These are phyloP conservation scores for Chunga burmeisteri DNA, from an alignment of 2,113 vertebrate genomes.

Conservation along the genomic window DNA sequence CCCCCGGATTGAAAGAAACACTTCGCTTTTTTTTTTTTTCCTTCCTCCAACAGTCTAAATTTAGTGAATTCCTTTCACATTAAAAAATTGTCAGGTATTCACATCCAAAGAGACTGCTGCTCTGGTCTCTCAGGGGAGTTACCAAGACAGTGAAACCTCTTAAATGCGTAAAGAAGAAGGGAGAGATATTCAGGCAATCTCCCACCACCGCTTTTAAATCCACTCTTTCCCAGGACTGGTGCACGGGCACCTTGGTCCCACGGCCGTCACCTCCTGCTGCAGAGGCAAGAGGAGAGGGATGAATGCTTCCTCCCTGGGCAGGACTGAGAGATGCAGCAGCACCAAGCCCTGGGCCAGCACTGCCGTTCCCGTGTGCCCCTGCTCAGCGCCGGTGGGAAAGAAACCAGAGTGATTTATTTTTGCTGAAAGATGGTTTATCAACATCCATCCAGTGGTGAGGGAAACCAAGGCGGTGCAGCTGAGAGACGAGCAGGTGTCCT, in stretches of 20 bases:
- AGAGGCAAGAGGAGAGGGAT: neutral
- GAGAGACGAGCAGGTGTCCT: neutral
- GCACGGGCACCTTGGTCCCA: neutral
- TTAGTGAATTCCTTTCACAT: constrained; percentile 66
- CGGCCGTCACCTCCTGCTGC: neutral
- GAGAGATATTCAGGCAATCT: constrained; percentile 10
- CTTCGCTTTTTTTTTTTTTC: neutral
- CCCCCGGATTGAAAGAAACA: constrained; percentile 18
- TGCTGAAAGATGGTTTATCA: neutral
- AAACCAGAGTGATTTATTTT: neutral
- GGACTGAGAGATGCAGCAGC: neutral
- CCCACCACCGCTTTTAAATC: neutral
- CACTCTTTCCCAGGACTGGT: neutral
- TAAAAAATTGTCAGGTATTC: constrained; percentile 70
- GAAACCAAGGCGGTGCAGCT: neutral
- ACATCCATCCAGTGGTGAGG: neutral
- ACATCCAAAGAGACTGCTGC: constrained; percentile 59
- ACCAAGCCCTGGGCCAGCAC: accelerated
- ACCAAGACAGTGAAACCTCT: constrained; percentile 54
- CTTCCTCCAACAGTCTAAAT: constrained; percentile 54
- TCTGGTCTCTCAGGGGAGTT: constrained; percentile 42
- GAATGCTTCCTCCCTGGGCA: neutral
- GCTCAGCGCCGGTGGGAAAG: neutral
- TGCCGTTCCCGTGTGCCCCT: neutral
- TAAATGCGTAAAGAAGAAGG: constrained; percentile 40